A percentile compares a stretch with the other conserved stretches of the same genome.
phyloP scores from a whole-genome alignment of 2,888 invertebrate species.

The Morinoia aosen region DNA sequence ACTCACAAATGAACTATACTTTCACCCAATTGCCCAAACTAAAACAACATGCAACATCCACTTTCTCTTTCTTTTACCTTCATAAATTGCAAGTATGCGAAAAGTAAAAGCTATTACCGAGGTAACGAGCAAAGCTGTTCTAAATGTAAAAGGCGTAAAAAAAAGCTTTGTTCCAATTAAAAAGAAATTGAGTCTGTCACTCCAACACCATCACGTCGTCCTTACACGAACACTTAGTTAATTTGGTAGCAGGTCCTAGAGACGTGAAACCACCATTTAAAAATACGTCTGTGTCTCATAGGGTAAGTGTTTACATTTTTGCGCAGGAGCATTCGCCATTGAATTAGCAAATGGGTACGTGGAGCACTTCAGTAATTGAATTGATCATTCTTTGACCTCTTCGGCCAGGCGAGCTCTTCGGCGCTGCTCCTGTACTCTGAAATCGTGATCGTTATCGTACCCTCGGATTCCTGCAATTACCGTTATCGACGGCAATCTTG shows the following conservation, averaged over 20 bases:
- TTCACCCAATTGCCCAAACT: too few species aligned
- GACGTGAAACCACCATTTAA: not conserved
- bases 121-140: not conserved
- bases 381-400: not conserved
- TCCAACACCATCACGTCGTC: not conserved
- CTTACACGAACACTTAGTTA: not conserved
- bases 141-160: not conserved
- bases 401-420: not conserved
- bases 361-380: not conserved
- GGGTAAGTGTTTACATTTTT: not conserved
- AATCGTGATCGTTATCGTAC: conserved; percentile 20
- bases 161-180: not conserved
- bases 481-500: conserved; percentile 46
- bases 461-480: conserved; percentile 30
- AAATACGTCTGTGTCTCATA: not conserved
- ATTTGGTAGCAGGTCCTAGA: not conserved
- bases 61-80: too few species aligned
- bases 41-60: too few species aligned
- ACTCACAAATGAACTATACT: not conserved
- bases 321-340: not conserved
- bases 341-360: conserved; percentile 13
- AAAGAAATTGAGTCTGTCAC: not conserved
- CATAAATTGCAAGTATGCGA: not conserved
- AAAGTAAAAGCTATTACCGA: not conserved
- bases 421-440: not conserved